Evolutionary conservation across 37 sponge, comb jelly and placozoan genomes (phyloP).

Genomic region (Halisarca cf. caerulea): DNA sequence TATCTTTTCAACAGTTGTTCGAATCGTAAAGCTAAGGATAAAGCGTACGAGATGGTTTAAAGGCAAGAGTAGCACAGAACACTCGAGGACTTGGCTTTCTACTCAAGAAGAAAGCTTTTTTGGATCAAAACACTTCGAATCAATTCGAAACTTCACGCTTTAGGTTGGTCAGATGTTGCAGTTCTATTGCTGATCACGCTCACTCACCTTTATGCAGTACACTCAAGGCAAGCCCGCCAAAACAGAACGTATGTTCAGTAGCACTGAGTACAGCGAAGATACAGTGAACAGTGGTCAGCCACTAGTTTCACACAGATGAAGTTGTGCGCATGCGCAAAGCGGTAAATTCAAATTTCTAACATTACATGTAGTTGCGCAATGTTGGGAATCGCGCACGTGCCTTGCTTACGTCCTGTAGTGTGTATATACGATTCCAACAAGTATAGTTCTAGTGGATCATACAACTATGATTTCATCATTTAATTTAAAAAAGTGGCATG

Average conservation of each 20-base stretch:
- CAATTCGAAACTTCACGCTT: background rate
- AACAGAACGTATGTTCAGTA: conserved; percentile 18
- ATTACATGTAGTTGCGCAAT: too few species aligned
- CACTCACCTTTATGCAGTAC: conserved; percentile 25
- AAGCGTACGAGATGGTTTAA: too few species aligned
- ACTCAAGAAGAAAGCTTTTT: background rate
- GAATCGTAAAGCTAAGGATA: too few species aligned
- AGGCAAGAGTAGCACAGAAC: too few species aligned
- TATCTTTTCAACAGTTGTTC: too few species aligned
- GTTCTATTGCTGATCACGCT: background rate
- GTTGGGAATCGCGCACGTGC: too few species aligned
- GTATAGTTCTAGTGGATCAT: too few species aligned
- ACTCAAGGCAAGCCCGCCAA: conserved; percentile 19
- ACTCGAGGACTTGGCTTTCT: background rate
- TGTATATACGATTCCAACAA: too few species aligned
- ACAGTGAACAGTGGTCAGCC: conserved; percentile 9
- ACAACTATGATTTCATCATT: too few species aligned
- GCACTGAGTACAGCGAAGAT: conserved; percentile 26
- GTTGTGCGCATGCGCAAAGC: conserved; percentile 30
- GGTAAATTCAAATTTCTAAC: conserved; percentile 9
- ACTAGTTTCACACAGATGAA: background rate
- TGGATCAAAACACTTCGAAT: background rate
- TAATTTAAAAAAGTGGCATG: too few species aligned
- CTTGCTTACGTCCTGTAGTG: too few species aligned
- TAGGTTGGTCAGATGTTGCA: background rate